These are phyloP conservation scores for Erpobdella octoculata DNA, from an alignment of 2,888 invertebrate genomes.

Conservation along the genomic window DNA sequence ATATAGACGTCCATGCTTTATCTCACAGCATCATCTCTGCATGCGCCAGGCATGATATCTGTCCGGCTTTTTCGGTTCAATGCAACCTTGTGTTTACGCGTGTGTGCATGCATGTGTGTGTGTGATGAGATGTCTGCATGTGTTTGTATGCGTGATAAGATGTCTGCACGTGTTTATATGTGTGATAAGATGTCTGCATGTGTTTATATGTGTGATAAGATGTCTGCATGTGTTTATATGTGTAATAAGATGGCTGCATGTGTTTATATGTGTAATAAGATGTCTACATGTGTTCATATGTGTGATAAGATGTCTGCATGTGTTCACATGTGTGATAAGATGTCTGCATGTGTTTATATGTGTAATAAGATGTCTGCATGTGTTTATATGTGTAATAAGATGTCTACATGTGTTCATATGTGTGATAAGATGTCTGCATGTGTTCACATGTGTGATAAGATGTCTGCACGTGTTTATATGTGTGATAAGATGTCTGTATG, in stretches of 20 bases:
- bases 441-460: no score
- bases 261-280: neutral
- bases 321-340: neutral
- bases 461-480: no score
- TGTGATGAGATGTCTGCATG: neutral
- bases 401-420: no score
- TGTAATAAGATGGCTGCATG: neutral
- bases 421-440: no score
- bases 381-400: no score
- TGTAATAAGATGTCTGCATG: neutral
- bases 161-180: neutral
- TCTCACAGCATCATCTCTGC: neutral
- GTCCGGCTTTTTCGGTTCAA: constrained; percentile 1
- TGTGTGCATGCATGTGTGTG: neutral
- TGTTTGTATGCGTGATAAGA: neutral
- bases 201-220: neutral
- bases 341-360: neutral
- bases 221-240: neutral
- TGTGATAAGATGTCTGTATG: no score
- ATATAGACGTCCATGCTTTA: no score
- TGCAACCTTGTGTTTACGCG: neutral
- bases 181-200: neutral
- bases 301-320: neutral
- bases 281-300: neutral
- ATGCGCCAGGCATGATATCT: neutral